Conservation (phyloP, 2,113 vertebrate species). For the Mustela lutreola region DNA sequence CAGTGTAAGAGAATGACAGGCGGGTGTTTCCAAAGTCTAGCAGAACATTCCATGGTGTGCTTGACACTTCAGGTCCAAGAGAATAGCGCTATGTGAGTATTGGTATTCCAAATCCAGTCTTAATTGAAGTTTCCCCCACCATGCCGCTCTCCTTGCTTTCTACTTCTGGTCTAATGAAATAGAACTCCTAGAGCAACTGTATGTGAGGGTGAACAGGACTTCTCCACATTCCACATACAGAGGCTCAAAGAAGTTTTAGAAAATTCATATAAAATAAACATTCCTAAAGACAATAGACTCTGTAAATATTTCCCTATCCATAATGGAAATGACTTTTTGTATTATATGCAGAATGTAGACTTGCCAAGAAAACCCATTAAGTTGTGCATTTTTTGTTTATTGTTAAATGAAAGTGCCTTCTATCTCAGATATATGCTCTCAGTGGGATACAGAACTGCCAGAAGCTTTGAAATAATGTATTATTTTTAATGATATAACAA, state of each 20-base stretch:
- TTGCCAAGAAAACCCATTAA: background rate
- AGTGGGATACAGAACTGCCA: background rate
- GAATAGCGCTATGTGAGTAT: too few species aligned
- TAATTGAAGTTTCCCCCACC: background rate
- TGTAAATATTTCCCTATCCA: background rate
- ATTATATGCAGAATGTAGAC: background rate
- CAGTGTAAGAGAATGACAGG: background rate
- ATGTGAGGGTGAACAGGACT: background rate
- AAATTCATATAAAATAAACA: background rate
- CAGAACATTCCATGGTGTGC: background rate
- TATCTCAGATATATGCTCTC: background rate
- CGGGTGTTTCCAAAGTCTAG: background rate
- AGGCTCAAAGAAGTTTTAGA: background rate
- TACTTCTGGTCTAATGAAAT: background rate
- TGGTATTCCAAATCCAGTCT: too few species aligned
- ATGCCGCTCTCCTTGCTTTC: background rate
- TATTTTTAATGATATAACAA: background rate
- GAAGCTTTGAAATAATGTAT: background rate
- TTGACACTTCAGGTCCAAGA: background rate
- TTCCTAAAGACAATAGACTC: background rate
- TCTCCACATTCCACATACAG: background rate
- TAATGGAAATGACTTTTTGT: background rate
- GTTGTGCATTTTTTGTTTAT: background rate
- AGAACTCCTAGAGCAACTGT: background rate
- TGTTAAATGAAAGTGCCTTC: background rate